Base-by-base conservation (phyloP, 1,140 invertebrate species). In the Thaumatotibia leucotreta region DNA sequence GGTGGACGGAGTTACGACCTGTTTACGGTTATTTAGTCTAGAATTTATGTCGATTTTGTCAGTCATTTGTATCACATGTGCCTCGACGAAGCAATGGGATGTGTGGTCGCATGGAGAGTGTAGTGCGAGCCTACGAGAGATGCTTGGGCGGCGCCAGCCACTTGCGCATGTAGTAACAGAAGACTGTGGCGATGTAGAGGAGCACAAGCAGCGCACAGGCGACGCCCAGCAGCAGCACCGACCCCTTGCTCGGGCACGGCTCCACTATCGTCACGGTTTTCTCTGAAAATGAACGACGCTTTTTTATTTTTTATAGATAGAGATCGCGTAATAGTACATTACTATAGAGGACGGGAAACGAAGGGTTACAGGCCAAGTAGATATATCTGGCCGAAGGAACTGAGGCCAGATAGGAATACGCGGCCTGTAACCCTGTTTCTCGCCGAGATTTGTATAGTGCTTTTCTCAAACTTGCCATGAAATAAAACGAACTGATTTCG, bases 151-250 rank as follows among this genome's bases (percentile, higher is more conserved):
- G 96, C 72, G 94, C 93, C 84, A 97, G 92, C 96, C 96, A 97
- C 84, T 97, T 97, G 83, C 96, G 96, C 95, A 97, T 97, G 92
- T 96, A 97, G 90, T 97, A 97, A 86, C 95, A 97, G 92, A 97
- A 97, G 70, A 97, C 93, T 23, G 96, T 97, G 63, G 95, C 96
- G 76, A 97, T 94, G 91, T 98, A 98, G 14, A 98, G 93, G n/a
- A 98, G 93, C 35, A 98, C 94, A 66, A 98, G 92, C 33, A 98
- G 93, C 35, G 96, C 97, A 84, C 97, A 98, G 45, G 97, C 97
- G 0, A 98, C 96, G 62, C 96, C 96, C 49, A 98, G 89, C 1
- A 97, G 95, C 50, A 98, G 86, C 1, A 98, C 96, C 3, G 97
- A 98, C 20, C 95, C 96, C 87, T 97, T 97, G 65, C 96, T 98